phyloP scores from a whole-genome alignment of 2,113 vertebrate genomes.

The Pachypanchax playfairii region DNA sequence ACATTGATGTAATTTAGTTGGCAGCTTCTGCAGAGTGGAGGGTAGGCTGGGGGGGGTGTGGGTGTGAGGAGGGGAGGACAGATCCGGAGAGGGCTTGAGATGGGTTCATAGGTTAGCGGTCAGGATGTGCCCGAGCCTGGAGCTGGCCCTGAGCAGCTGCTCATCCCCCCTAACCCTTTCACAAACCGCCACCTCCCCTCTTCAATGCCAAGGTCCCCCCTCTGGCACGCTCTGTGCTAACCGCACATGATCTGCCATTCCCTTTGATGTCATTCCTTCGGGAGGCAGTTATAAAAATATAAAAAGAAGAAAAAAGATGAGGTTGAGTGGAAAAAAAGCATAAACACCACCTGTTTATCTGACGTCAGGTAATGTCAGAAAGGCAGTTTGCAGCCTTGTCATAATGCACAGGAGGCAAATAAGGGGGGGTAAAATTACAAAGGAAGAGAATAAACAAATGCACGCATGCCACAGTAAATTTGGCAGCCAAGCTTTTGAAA shows the following conservation, averaged over 20 bases:
- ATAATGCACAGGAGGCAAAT: constrained; percentile 56
- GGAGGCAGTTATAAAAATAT: constrained; percentile 53
- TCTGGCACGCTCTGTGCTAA: constrained; percentile 62
- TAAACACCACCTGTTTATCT: constrained; percentile 80
- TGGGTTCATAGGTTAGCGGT: constrained; percentile 60
- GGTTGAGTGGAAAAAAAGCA: constrained; percentile 43
- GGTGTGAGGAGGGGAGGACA: constrained; percentile 14
- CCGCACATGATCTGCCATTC: constrained; percentile 76
- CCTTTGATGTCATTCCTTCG: constrained; percentile 73
- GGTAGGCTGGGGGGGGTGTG: constrained; percentile 32
- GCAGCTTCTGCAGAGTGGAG: constrained; percentile 58
- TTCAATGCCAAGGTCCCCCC: constrained; percentile 38
- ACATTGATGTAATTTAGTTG: constrained; percentile 74
- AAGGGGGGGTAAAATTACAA: constrained; percentile 36
- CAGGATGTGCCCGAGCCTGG: constrained; percentile 60
- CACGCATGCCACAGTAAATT: constrained; percentile 38
- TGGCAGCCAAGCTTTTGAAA: constrained; percentile 24
- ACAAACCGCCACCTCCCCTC: constrained; percentile 9
- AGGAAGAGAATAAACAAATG: constrained; percentile 58
- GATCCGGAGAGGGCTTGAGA: constrained; percentile 16
- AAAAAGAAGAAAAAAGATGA: constrained; percentile 25
- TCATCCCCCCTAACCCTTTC: constrained; percentile 5
- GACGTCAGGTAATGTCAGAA: constrained; percentile 43
- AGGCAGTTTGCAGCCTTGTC: constrained; percentile 63
- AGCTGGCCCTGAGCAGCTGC: constrained; percentile 61